A percentile compares a stretch with the other conserved stretches of the same genome.
Evolutionary conservation across 1,140 invertebrate genomes (phyloP).

Genomic region (Leptestheria dahalacensis): DNA sequence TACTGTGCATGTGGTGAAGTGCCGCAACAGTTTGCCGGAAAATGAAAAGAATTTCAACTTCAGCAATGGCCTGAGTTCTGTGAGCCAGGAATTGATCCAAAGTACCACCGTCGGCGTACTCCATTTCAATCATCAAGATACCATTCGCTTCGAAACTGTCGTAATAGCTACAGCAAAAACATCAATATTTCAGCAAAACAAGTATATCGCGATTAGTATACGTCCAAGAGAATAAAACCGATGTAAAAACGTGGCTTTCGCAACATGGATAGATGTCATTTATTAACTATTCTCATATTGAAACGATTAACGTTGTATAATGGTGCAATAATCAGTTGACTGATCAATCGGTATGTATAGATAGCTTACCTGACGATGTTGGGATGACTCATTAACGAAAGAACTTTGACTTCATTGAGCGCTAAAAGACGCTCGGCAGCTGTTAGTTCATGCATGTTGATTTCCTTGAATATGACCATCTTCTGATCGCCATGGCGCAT

Average conservation of each 20-base stretch:
- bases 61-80: conserved; percentile 34
- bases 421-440: conserved; percentile 48
- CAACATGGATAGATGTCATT: too few relatives aligned
- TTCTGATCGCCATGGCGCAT: conserved; percentile 44
- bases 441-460: conserved; percentile 54
- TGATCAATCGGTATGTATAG: too few relatives aligned
- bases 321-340: too few relatives aligned
- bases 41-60: conserved; percentile 44
- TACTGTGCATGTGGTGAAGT: conserved; percentile 52
- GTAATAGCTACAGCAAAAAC: conserved; percentile 41
- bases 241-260: too few relatives aligned
- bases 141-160: conserved; percentile 60
- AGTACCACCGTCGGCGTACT: conserved; percentile 61
- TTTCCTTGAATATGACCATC: conserved; percentile 58
- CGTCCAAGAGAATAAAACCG: too few relatives aligned
- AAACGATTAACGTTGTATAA: too few relatives aligned
- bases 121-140: conserved; percentile 61
- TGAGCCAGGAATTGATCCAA: conserved; percentile 45
- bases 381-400: conserved; percentile 53
- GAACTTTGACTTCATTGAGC: conserved; percentile 57
- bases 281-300: too few relatives aligned
- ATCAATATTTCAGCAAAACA: neutral
- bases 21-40: conserved; percentile 55
- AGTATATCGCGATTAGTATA: neutral
- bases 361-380: conserved; percentile 43